These are phyloP conservation scores for Apistogramma diplotaenia DNA, from an alignment of 2,113 vertebrate genomes.

Conservation along the genomic window DNA sequence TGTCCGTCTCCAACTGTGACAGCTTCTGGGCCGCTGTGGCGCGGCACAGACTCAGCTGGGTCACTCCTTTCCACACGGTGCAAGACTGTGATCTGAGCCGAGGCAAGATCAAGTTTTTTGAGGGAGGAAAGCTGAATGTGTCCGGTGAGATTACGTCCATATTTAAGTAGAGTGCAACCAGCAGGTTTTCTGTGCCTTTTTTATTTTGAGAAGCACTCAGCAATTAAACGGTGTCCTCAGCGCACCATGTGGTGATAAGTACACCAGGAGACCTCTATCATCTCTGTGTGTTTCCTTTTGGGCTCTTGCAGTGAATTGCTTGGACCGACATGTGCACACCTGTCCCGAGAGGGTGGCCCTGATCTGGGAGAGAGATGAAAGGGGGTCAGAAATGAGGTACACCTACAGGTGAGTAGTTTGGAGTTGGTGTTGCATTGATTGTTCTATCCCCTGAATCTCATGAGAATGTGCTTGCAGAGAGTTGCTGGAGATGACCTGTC, in stretches of 20 bases:
- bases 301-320: constrained; percentile 84
- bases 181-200: not conserved
- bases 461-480: constrained; percentile 60
- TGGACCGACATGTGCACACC: constrained; percentile 86
- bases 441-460: not conserved
- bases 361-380: constrained; percentile 95
- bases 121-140: constrained; percentile 65
- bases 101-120: constrained; percentile 62
- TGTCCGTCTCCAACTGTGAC: constrained; percentile 70
- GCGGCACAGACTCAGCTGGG: constrained; percentile 76
- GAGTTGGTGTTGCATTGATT: not conserved
- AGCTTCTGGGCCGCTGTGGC: constrained; percentile 77
- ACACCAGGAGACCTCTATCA: not conserved
- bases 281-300: not conserved
- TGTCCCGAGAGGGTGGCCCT: constrained; percentile 86
- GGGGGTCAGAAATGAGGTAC: constrained; percentile 85
- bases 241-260: not conserved
- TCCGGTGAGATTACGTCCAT: constrained; percentile 40
- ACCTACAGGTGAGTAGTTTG: constrained; percentile 85
- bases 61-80: constrained; percentile 71
- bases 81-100: constrained; percentile 73
- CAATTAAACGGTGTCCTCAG: not conserved
- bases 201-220: not conserved
- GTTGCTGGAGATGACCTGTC: constrained; percentile 79
- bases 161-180: not conserved